A percentile compares a stretch with the other conserved stretches of the same genome.
These are phyloP conservation scores for Drosophila kanapiae DNA, from an alignment of 1,140 invertebrate species.

Conservation along the genomic window DNA sequence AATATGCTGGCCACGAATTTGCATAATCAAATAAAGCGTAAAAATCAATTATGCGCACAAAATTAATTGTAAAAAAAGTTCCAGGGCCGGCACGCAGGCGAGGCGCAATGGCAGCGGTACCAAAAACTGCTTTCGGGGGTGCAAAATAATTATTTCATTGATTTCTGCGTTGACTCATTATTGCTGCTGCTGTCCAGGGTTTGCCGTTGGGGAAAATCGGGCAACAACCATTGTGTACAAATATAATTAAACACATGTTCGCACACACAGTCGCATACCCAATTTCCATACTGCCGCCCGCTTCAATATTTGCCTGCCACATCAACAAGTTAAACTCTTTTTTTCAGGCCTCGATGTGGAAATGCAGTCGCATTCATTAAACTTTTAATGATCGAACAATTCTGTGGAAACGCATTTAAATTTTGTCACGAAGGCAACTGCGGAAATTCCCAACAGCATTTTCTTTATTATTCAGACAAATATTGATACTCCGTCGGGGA, in stretches of 20 bases:
- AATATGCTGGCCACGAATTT: constrained; percentile 39
- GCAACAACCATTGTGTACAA: constrained; percentile 28
- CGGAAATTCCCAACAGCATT: constrained; percentile 32
- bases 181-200: constrained; percentile 18
- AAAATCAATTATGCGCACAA: constrained; percentile 60
- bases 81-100: neutral
- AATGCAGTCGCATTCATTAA: constrained; percentile 45
- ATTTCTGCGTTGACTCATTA: constrained; percentile 49
- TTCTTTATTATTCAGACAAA: constrained; percentile 41
- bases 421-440: constrained; percentile 19
- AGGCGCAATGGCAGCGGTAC: neutral
- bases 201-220: constrained; percentile 16
- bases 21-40: constrained; percentile 68
- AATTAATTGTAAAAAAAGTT: constrained; percentile 61
- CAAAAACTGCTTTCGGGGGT: constrained; percentile 34
- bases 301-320: constrained; percentile 52
- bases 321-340: constrained; percentile 74
- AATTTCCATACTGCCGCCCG: neutral
- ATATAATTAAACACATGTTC: constrained; percentile 53
- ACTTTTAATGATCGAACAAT: constrained; percentile 58
- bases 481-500: constrained; percentile 19
- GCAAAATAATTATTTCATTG: constrained; percentile 57
- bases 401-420: constrained; percentile 54
- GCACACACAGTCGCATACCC: constrained; percentile 4
- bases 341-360: constrained; percentile 14